Evolutionary conservation across 2,797 vertebrate species (phyloP).

Genomic region (Girardinus metallicus): DNA sequence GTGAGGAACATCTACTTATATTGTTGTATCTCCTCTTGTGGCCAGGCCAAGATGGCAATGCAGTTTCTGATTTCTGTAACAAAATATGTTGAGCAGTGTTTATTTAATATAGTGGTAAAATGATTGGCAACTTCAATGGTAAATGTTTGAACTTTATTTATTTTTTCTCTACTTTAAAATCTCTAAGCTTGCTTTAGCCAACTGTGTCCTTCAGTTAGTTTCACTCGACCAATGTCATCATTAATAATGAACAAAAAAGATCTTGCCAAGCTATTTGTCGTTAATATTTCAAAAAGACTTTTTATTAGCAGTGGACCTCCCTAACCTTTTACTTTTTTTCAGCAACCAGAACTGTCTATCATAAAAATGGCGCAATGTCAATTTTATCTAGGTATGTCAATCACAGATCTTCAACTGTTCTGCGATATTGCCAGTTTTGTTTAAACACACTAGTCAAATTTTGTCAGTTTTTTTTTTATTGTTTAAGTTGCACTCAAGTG

Average conservation of each 20-base stretch:
- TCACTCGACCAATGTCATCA: conserved; percentile 57
- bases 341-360: conserved; percentile 41
- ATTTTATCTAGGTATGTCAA: conserved; percentile 4
- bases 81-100: background rate
- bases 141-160: background rate
- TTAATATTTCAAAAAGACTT: conserved; percentile 68
- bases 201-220: conserved; percentile 56
- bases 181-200: conserved; percentile 5
- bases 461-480: background rate
- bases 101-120: background rate
- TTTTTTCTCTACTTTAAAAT: background rate
- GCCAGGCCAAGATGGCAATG: background rate
- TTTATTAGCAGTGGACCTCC: conserved; percentile 55
- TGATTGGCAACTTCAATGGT: background rate
- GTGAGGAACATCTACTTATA: background rate
- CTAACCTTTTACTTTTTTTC: conserved; percentile 54
- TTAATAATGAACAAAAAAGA: conserved; percentile 58
- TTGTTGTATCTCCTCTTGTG: background rate
- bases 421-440: conserved; percentile 18
- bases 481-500: conserved; percentile 6
- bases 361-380: background rate
- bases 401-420: conserved; percentile 5
- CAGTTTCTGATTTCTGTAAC: background rate
- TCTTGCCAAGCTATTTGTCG: conserved; percentile 41
- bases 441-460: background rate